A percentile compares a stretch with the other conserved stretches of the same genome.
Conservation (phyloP, 2,797 vertebrate species). For the Toxotes lorentzi region DNA sequence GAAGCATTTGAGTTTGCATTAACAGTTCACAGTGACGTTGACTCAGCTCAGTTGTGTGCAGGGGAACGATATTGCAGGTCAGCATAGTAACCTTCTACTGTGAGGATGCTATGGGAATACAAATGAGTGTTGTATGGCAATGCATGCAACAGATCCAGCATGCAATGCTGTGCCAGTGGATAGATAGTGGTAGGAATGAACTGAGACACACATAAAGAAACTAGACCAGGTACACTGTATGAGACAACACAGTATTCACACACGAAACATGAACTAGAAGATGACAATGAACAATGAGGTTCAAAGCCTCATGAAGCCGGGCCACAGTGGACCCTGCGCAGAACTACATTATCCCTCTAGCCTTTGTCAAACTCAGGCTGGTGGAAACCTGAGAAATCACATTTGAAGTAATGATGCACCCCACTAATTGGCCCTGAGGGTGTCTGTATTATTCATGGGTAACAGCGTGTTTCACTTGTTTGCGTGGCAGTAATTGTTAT, state of each 20-base stretch:
- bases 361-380: constrained; percentile 33
- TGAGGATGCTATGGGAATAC: constrained; percentile 64
- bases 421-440: constrained; percentile 58
- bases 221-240: neutral
- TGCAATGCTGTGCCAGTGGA: constrained; percentile 14
- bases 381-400: constrained; percentile 48
- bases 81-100: constrained; percentile 54
- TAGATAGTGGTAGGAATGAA: constrained; percentile 15
- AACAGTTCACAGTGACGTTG: constrained; percentile 49
- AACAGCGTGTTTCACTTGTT: constrained; percentile 68
- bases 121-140: constrained; percentile 51
- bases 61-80: constrained; percentile 50
- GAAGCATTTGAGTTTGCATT: constrained; percentile 15
- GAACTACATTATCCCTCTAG: constrained; percentile 18
- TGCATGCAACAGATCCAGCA: constrained; percentile 32
- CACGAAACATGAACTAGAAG: constrained; percentile 11
- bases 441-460: constrained; percentile 62
- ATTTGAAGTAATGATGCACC: constrained; percentile 52
- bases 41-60: constrained; percentile 38
- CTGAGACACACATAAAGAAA: constrained; percentile 16
- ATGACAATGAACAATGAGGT: constrained; percentile 26
- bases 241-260: constrained; percentile 1
- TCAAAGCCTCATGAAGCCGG: neutral
- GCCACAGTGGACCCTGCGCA: constrained; percentile 1
- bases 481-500: constrained; percentile 69